These are phyloP conservation scores for Acanthurus leucopareius DNA, from an alignment of 2,797 vertebrate genomes.

Conservation along the genomic window DNA sequence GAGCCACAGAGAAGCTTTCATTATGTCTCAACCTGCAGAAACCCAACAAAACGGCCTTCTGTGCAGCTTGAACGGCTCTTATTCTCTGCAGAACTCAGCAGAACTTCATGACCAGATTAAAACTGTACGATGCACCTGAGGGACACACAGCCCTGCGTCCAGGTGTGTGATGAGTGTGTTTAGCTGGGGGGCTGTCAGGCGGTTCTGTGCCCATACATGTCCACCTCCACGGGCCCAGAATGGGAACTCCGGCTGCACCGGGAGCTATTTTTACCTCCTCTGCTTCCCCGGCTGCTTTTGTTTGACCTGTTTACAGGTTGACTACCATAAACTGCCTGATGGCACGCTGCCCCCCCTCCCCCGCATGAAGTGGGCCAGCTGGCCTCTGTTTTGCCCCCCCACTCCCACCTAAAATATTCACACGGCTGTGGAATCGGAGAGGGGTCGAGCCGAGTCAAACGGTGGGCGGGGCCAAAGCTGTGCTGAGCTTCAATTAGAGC, in stretches of 20 bases:
- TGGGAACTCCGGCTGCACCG: constrained; percentile 17
- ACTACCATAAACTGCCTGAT: constrained; percentile 53
- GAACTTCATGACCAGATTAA: neutral
- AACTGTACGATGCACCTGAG: neutral
- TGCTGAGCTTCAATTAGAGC: constrained; percentile 27
- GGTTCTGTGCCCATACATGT: constrained; percentile 55
- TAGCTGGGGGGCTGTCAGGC: neutral
- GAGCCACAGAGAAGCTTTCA: too few relatives aligned
- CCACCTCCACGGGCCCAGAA: constrained; percentile 33
- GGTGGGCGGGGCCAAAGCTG: constrained; percentile 16
- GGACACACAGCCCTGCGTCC: neutral
- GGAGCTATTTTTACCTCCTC: constrained; percentile 66
- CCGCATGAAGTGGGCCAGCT: constrained; percentile 4
- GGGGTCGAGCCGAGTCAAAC: constrained; percentile 9
- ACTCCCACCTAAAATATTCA: constrained; percentile 68
- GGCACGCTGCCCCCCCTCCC: neutral
- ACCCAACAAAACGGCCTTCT: too few relatives aligned
- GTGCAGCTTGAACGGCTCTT: too few relatives aligned
- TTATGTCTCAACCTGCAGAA: too few relatives aligned
- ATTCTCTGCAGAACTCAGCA: neutral
- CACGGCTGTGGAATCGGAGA: constrained; percentile 69
- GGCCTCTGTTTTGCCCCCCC: neutral
- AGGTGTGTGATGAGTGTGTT: constrained; percentile 13
- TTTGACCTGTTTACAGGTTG: constrained; percentile 61
- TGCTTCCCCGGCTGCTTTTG: constrained; percentile 42